Conservation (phyloP, 2,113 vertebrate species). For the Hucho hucho region DNA sequence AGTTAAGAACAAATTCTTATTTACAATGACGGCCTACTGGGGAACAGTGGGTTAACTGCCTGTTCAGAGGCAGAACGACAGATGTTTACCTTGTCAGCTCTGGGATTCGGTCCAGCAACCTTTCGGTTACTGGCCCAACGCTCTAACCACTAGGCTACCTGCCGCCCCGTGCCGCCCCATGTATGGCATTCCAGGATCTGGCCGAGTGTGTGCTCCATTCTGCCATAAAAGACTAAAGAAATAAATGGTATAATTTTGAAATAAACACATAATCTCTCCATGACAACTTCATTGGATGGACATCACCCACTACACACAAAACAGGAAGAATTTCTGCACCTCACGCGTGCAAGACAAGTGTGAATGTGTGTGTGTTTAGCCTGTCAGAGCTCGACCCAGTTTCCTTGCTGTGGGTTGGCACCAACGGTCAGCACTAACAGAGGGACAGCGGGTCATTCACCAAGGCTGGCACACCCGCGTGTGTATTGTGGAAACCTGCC, state of each 20-base stretch:
- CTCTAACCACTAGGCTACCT: no score
- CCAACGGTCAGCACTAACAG: constrained; percentile 9
- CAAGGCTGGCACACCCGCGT: constrained; percentile 4
- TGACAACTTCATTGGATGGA: not conserved
- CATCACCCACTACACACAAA: not conserved
- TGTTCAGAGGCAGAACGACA: no score
- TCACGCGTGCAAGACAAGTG: not conserved
- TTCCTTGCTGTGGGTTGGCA: constrained; percentile 23
- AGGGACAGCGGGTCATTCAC: constrained; percentile 31
- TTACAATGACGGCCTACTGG: no score
- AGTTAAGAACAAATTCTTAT: no score
- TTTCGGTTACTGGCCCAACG: no score
- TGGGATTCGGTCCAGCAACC: no score
- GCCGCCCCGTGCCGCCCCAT: no score
- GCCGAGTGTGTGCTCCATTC: no score
- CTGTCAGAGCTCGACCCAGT: constrained; percentile 23
- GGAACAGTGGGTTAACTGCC: no score
- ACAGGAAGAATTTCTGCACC: not conserved
- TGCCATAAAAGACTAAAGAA: not conserved
- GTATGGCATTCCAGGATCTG: no score
- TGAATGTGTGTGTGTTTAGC: constrained; percentile 6
- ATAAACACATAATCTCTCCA: not conserved
- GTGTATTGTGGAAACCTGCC: not conserved
- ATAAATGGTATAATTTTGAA: not conserved
- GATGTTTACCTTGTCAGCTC: no score